phyloP scores from a whole-genome alignment of 2,888 invertebrate genomes.

The Antheraea yamamai region DNA sequence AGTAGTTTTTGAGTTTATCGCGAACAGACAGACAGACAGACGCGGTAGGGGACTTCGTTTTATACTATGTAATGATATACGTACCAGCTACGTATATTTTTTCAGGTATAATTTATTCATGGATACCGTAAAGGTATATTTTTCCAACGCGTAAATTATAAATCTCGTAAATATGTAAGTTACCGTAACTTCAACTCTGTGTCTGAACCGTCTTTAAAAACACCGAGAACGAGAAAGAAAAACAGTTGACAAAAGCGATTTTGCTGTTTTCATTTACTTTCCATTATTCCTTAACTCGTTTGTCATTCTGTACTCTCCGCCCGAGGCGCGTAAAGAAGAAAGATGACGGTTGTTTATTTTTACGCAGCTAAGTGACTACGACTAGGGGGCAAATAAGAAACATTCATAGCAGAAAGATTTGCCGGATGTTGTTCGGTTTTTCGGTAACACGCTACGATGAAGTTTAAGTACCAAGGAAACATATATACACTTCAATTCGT shows the following conservation, averaged over 20 bases:
- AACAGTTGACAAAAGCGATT: conserved; percentile 75
- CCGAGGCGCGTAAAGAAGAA: conserved; percentile 69
- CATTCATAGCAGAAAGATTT: conserved; percentile 54
- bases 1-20: too few species aligned
- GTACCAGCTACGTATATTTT: not conserved
- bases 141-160: conserved; percentile 20
- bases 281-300: conserved; percentile 78
- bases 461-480: not conserved
- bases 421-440: conserved; percentile 46
- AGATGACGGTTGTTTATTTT: conserved; percentile 74
- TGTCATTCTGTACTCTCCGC: conserved; percentile 74
- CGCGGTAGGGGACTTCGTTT: too few species aligned
- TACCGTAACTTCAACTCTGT: conserved; percentile 23
- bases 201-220: conserved; percentile 4
- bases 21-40: too few species aligned
- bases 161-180: conserved; percentile 59
- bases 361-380: conserved; percentile 68
- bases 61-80: too few species aligned
- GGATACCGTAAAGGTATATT: conserved; percentile 39
- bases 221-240: conserved; percentile 46
- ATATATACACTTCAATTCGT: not conserved
- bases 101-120: not conserved
- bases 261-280: conserved; percentile 78
- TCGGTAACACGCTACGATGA: conserved; percentile 8
- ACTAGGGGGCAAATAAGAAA: conserved; percentile 58